Evolutionary conservation across 1,140 invertebrate genomes (phyloP), one percentile per base, ranked within the genome.

Genomic region (Aphidius ervi): DNA sequence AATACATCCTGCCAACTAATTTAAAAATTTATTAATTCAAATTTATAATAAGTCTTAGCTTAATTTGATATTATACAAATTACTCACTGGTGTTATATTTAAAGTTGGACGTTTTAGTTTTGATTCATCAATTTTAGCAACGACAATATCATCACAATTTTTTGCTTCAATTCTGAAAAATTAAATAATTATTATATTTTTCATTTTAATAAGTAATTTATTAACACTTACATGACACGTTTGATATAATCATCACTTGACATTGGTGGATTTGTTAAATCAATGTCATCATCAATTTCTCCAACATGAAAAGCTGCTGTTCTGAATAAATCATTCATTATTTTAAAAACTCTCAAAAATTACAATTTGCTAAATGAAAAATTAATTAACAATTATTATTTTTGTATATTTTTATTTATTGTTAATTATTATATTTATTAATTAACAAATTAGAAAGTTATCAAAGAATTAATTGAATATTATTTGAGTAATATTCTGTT

Each of bases 191-290:
- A 50, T 52, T 47, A 37, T 58, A 40, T n/a, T 46, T 10, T 62
- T 55, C 16, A 41, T 5, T n/a, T 10, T 54, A 57, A 55, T 55
- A 41, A 31, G 23, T 4, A 31, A 31, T 31, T 48, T 10, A 2
- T 50, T 37, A 43, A 56, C 56, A 71, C 68, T 73, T 74, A 84
- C 83, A 83, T 73, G 10, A 85, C 83, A 65, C 82, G 72, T 70
- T 82, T 78, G 5, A 85, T 75, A 58, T 85, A 85, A 63, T 85
- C 83, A 65, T 82, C 81, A 6, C 83, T 83, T 5, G 81, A 79
- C 5, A 75, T 68, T n/a, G 83, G 82, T 43, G 82, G 82, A 23
- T 76, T 58, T 52, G 74, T 74, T 0, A 82, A 60, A 67, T 85
- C 77, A 62, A 84, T 73, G 47, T 83, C 69, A n/a, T 79, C 74